Conservation (phyloP, 2,888 invertebrate genomes). For the Balanococcus diminutus region DNA sequence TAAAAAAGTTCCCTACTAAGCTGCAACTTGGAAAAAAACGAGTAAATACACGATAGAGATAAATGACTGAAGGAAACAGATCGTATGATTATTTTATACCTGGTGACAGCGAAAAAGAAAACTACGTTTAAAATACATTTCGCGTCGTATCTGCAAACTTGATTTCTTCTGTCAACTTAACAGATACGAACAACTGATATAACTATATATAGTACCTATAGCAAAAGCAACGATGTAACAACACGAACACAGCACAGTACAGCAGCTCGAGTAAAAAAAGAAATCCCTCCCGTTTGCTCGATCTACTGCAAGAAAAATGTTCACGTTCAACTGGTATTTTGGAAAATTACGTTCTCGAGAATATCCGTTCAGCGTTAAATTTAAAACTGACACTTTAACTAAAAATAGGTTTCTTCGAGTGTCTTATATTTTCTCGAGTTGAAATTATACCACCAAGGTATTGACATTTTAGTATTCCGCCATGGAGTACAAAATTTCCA, state of each 20-base stretch:
- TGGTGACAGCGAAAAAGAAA: not conserved
- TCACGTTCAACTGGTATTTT: slow-evolving; percentile 6
- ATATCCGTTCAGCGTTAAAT: not conserved
- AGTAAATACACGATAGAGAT: not conserved
- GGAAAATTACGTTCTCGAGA: not conserved
- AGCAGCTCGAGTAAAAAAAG: not conserved
- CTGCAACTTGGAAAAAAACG: too few relatives aligned
- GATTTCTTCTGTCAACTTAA: slow-evolving; percentile 19
- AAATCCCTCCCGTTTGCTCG: not conserved
- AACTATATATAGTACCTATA: too few relatives aligned
- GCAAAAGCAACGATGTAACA: not conserved
- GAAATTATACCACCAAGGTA: not conserved
- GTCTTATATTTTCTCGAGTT: not conserved
- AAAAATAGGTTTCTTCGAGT: not conserved
- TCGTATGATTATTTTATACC: slow-evolving; percentile 19
- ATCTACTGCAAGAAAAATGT: not conserved
- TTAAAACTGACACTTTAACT: not conserved
- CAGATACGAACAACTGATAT: slow-evolving; percentile 23
- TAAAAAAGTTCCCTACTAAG: too few relatives aligned
- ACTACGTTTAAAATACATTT: slow-evolving; percentile 8
- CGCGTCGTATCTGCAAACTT: not conserved
- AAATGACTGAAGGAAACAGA: slow-evolving; percentile 8
- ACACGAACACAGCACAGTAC: not conserved
- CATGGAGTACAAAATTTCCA: too few relatives aligned
- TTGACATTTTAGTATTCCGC: not conserved